Conservation (phyloP, 2,888 invertebrate species). For the Venusia cambrica region DNA sequence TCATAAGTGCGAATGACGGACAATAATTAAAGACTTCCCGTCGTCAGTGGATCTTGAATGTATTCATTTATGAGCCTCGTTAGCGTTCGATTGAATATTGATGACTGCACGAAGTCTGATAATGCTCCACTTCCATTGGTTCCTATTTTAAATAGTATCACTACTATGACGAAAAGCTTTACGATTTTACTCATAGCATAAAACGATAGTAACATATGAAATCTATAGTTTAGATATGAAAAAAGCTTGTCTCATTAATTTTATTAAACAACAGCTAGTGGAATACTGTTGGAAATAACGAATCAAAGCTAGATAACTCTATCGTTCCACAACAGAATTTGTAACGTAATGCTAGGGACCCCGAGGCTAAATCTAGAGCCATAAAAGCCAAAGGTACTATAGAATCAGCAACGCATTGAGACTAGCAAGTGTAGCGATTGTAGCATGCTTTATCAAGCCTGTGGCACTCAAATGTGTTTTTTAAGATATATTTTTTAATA, state of each 20-base stretch:
- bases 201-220: too few species aligned
- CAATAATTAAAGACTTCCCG: slow-evolving; percentile 77
- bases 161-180: too few species aligned
- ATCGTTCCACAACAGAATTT: slow-evolving; percentile 36
- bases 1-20: slow-evolving; percentile 55
- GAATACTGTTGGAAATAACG: slow-evolving; percentile 10
- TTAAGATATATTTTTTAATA: not conserved
- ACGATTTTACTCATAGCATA: too few species aligned
- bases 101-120: too few species aligned
- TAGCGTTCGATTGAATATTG: slow-evolving; percentile 29
- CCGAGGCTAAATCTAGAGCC: slow-evolving; percentile 37
- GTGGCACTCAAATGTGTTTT: slow-evolving; percentile 3
- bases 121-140: not conserved
- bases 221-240: too few species aligned
- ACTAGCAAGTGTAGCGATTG: slow-evolving; percentile 29
- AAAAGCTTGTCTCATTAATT: too few species aligned
- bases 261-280: too few species aligned
- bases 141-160: slow-evolving; percentile 3
- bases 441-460: slow-evolving; percentile 1
- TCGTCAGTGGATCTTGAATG: slow-evolving; percentile 46
- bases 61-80: slow-evolving; percentile 43
- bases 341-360: slow-evolving; percentile 29
- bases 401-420: slow-evolving; percentile 61
- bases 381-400: slow-evolving; percentile 50
- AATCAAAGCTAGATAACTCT: slow-evolving; percentile 35